Conservation (phyloP, 2,797 vertebrate species). For the Schizothorax lantsangensis region DNA sequence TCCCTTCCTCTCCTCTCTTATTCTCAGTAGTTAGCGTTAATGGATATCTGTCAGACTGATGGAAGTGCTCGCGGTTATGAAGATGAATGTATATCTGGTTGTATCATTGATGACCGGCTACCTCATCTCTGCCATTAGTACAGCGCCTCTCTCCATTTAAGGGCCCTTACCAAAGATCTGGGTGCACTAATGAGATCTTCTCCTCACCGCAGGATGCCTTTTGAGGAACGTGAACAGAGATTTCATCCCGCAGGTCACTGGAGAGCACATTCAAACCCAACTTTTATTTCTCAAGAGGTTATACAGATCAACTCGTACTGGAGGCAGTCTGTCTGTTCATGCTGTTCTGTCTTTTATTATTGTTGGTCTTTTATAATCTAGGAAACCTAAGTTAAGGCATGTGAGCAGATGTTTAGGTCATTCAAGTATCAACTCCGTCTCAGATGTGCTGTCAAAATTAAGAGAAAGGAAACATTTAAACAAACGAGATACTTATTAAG, state of each 20-base stretch:
- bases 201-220: constrained; percentile 21
- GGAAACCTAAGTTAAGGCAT: neutral
- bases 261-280: neutral
- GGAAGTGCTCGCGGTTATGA: constrained; percentile 34
- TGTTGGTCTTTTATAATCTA: neutral
- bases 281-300: constrained; percentile 2
- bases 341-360: neutral
- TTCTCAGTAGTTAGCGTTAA: constrained; percentile 34
- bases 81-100: constrained; percentile 43
- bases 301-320: neutral
- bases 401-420: neutral
- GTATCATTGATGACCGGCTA: constrained; percentile 31
- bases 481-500: neutral
- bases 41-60: constrained; percentile 45
- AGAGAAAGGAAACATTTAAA: neutral
- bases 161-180: constrained; percentile 4
- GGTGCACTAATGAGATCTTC: constrained; percentile 32
- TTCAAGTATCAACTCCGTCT: neutral
- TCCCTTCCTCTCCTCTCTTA: constrained; percentile 4
- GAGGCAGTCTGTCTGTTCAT: neutral
- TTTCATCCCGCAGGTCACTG: constrained; percentile 5
- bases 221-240: neutral
- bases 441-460: neutral
- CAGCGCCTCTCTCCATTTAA: constrained; percentile 4
- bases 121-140: constrained; percentile 33